Evolutionary conservation across 2,888 invertebrate genomes (phyloP).

Genomic region (Tenthredo notha): DNA sequence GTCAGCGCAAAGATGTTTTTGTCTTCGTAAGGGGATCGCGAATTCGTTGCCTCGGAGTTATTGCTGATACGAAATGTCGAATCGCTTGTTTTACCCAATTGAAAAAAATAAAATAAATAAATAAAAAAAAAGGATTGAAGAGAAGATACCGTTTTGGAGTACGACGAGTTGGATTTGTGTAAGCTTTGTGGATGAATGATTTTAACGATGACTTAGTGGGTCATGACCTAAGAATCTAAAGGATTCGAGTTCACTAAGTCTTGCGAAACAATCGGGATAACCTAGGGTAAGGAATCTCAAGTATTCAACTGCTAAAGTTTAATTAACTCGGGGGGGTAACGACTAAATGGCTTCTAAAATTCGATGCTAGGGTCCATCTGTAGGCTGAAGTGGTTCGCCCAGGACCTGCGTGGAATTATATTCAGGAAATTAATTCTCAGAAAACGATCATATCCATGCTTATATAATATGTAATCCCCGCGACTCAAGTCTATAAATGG

Average conservation of each 20-base stretch:
- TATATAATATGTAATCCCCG: conserved; percentile 6
- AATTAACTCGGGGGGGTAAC: conserved; percentile 46
- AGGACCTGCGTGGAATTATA: conserved; percentile 45
- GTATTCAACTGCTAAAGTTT: conserved; percentile 52
- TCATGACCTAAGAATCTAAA: conserved; percentile 31
- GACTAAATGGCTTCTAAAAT: conserved; percentile 50
- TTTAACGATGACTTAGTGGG: conserved; percentile 20
- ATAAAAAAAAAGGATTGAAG: not conserved
- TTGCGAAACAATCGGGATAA: conserved; percentile 46
- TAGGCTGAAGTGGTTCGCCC: conserved; percentile 42
- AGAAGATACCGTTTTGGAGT: not conserved
- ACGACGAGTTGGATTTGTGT: not conserved
- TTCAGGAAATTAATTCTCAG: conserved; percentile 44
- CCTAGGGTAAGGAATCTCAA: conserved; percentile 38
- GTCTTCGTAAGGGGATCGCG: conserved; percentile 30
- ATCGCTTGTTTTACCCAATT: not conserved
- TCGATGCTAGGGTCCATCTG: conserved; percentile 46
- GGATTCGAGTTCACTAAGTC: conserved; percentile 41
- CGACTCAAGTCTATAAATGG: not conserved
- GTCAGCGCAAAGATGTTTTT: conserved; percentile 36
- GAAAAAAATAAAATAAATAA: not conserved
- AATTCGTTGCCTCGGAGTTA: not conserved
- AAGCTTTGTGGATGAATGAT: conserved; percentile 8
- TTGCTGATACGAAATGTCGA: conserved; percentile 10
- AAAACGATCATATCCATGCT: conserved; percentile 28